Conservation (phyloP, 2,113 vertebrate genomes). For the Mormyrus lacerda region DNA sequence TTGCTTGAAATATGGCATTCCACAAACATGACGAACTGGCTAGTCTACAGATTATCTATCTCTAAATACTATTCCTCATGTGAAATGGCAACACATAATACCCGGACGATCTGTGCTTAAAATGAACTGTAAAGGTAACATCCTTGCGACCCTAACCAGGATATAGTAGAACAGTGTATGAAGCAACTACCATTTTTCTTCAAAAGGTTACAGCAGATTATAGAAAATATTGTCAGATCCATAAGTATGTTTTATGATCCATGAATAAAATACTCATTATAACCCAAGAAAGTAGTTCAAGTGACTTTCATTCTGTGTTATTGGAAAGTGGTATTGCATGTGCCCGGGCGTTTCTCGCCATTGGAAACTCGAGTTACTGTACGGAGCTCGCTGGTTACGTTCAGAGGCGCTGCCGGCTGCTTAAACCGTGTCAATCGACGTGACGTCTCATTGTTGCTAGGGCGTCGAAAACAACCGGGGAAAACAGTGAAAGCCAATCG, state of each 20-base stretch:
- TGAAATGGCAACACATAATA: background rate
- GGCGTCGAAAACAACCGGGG: constrained; percentile 38
- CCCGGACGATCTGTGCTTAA: background rate
- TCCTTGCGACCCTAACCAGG: background rate
- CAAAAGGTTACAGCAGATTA: background rate
- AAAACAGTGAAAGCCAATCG: constrained; percentile 23
- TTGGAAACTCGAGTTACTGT: background rate
- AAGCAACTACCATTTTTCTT: background rate
- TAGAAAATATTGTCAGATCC: background rate
- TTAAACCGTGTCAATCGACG: constrained; percentile 25
- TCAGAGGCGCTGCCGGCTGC: constrained; percentile 19
- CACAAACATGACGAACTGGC: background rate
- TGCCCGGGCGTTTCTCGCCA: background rate
- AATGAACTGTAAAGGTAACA: background rate
- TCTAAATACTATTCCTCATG: background rate
- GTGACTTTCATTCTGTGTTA: background rate
- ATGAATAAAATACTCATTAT: background rate
- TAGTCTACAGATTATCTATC: background rate
- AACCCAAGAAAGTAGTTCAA: background rate
- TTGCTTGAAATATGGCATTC: background rate
- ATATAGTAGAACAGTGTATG: background rate
- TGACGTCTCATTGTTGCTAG: constrained; percentile 44
- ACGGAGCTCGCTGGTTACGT: background rate
- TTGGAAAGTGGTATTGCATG: background rate
- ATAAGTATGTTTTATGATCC: background rate